These are phyloP conservation scores for Eucidaris tribuloides DNA, from an alignment of 35 echinoderm and acorn worm genomes.

Conservation along the genomic window DNA sequence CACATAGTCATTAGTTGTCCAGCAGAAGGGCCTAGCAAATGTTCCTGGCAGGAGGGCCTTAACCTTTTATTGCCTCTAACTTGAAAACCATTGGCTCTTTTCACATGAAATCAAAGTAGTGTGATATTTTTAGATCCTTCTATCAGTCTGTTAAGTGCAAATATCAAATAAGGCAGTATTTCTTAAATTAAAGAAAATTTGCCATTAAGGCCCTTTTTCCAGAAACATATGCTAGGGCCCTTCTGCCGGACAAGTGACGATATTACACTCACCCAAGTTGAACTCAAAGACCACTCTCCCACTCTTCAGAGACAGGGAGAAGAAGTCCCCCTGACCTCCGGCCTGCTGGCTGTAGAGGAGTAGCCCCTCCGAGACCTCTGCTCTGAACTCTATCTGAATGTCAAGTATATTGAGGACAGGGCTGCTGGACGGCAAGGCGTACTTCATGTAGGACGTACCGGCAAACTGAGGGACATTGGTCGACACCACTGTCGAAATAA, in stretches of 20 bases:
- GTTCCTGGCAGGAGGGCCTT: too few species aligned
- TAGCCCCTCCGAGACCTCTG: constrained; percentile 58
- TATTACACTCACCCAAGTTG: constrained; percentile 76
- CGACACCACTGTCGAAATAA: not conserved
- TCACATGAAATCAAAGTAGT: too few species aligned
- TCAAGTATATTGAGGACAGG: constrained; percentile 39
- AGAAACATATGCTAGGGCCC: too few species aligned
- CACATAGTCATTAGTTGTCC: not conserved
- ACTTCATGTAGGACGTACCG: constrained; percentile 63
- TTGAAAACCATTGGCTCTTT: too few species aligned
- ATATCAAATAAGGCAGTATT: too few species aligned
- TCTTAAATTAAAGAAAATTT: too few species aligned
- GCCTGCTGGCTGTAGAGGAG: constrained; percentile 59
- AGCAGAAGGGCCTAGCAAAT: too few species aligned
- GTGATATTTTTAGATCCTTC: too few species aligned
- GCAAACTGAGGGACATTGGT: constrained; percentile 62
- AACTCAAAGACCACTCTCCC: constrained; percentile 74
- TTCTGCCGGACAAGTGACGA: too few species aligned
- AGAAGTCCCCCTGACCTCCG: constrained; percentile 71
- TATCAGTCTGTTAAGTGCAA: too few species aligned
- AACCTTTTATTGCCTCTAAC: too few species aligned
- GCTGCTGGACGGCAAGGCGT: constrained; percentile 31
- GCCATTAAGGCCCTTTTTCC: too few species aligned
- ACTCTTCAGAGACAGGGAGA: constrained; percentile 54
- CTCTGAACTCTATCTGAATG: constrained; percentile 51